phyloP scores from a whole-genome alignment of 2,113 vertebrate species.

The Periophthalmus modestus region DNA sequence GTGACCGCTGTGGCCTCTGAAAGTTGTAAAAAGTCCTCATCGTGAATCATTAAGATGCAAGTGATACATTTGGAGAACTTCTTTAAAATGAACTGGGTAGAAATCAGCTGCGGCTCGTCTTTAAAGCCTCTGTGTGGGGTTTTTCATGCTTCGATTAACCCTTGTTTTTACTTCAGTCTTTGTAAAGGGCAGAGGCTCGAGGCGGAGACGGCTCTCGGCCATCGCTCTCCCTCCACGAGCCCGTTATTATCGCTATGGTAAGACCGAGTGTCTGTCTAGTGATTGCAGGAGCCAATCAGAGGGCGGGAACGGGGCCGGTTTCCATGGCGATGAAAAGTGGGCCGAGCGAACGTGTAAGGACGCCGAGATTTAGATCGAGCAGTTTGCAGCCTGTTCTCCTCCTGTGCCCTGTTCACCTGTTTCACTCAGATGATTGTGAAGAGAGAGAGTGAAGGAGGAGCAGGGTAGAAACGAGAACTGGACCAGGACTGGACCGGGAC shows the following conservation, averaged over 20 bases:
- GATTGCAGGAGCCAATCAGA: conserved; percentile 64
- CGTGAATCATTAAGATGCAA: no score
- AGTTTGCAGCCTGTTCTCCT: conserved; percentile 52
- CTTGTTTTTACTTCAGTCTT: background rate
- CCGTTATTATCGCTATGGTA: conserved; percentile 65
- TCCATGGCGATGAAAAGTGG: conserved; percentile 66
- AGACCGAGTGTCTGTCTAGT: conserved; percentile 67
- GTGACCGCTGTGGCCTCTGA: no score
- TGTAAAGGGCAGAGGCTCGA: conserved; percentile 45
- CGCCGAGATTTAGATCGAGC: conserved; percentile 49
- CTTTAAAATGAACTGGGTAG: no score
- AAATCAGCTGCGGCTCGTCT: no score
- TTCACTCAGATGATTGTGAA: conserved; percentile 38
- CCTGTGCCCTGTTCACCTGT: conserved; percentile 44
- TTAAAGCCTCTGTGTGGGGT: background rate
- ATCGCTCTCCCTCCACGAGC: conserved; percentile 48
- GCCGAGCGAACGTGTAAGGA: conserved; percentile 24
- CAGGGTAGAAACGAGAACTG: background rate
- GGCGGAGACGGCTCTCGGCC: conserved; percentile 36
- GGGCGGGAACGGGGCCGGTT: conserved; percentile 56
- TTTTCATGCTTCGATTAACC: background rate
- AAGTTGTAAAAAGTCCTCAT: no score
- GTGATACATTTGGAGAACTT: no score
- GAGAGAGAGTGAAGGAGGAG: conserved; percentile 8
- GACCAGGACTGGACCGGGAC: background rate